Evolutionary conservation across 2,888 invertebrate species (phyloP).

Genomic region (Galerucella nymphaeae): DNA sequence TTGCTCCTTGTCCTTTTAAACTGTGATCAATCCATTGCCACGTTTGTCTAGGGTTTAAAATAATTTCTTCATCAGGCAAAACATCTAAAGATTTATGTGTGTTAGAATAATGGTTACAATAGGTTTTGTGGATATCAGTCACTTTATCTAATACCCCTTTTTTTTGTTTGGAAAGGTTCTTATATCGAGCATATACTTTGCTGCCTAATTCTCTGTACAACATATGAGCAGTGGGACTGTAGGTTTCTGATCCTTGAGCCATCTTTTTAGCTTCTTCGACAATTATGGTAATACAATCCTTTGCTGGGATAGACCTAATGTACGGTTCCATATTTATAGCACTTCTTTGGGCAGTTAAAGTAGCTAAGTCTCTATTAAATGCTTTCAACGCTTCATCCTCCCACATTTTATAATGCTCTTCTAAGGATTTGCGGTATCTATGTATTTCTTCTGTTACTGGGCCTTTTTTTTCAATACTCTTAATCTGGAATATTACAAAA

Average conservation of each 20-base stretch:
- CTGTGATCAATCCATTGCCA: slow-evolving; percentile 77
- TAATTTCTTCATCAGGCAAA: slow-evolving; percentile 52
- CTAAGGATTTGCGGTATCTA: slow-evolving; percentile 68
- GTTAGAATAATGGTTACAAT: slow-evolving; percentile 57
- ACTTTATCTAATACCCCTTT: slow-evolving; percentile 77
- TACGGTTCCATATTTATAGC: slow-evolving; percentile 59
- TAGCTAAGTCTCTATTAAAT: slow-evolving; percentile 76
- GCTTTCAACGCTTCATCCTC: slow-evolving; percentile 71
- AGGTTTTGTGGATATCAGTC: slow-evolving; percentile 58
- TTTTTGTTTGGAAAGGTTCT: slow-evolving; percentile 69
- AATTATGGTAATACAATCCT: slow-evolving; percentile 71
- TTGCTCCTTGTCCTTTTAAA: slow-evolving; percentile 54
- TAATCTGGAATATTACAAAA: slow-evolving; percentile 53
- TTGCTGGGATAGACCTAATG: slow-evolving; percentile 58
- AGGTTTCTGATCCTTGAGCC: slow-evolving; percentile 83
- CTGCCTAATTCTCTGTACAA: slow-evolving; percentile 76
- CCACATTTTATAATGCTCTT: slow-evolving; percentile 76
- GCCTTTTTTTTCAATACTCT: slow-evolving; percentile 57
- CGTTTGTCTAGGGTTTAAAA: slow-evolving; percentile 72
- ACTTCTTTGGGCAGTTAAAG: slow-evolving; percentile 70
- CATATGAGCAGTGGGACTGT: slow-evolving; percentile 75
- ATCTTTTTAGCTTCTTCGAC: slow-evolving; percentile 76
- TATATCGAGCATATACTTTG: slow-evolving; percentile 72
- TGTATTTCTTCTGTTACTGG: slow-evolving; percentile 54
- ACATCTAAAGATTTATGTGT: slow-evolving; percentile 50